Conservation (phyloP, 64 coral and sea anemone species). For the Platygyra sinensis region DNA sequence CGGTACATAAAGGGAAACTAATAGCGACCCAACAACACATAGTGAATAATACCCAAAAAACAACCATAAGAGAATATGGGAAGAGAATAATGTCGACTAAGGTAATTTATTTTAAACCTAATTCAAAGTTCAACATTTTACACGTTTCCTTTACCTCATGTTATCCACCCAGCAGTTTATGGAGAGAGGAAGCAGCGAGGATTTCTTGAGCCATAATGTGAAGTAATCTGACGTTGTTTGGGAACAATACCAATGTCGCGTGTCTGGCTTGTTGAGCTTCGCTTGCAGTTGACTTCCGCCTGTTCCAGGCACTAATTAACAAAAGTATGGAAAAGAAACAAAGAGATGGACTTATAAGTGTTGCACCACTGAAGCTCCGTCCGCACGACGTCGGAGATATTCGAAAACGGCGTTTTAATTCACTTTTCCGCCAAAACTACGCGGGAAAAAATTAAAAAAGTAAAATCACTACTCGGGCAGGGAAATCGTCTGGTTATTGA, state of each 20-base stretch:
- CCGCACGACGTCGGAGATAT: no score
- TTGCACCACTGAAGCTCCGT: no score
- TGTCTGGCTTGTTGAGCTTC: constrained; percentile 55
- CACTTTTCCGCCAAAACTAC: no score
- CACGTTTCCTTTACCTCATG: constrained; percentile 49
- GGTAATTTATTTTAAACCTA: not conserved
- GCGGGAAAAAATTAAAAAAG: no score
- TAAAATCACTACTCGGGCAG: no score
- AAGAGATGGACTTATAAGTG: no score
- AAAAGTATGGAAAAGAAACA: not conserved
- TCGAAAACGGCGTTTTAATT: no score
- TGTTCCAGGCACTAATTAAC: constrained; percentile 50
- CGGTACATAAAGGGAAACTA: no score
- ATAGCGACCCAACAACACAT: no score
- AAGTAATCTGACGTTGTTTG: constrained; percentile 42
- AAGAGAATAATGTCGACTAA: not conserved
- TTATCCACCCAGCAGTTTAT: constrained; percentile 63
- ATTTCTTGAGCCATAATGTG: constrained; percentile 51
- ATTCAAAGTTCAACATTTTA: not conserved
- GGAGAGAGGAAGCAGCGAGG: constrained; percentile 38
- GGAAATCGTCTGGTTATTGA: no score
- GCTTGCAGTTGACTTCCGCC: constrained; percentile 61
- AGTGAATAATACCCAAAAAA: no score
- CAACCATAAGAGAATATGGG: no score
- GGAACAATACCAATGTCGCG: constrained; percentile 55